Base-by-base conservation (phyloP, 2,113 vertebrate species). In the Dolichotis patagonum region DNA sequence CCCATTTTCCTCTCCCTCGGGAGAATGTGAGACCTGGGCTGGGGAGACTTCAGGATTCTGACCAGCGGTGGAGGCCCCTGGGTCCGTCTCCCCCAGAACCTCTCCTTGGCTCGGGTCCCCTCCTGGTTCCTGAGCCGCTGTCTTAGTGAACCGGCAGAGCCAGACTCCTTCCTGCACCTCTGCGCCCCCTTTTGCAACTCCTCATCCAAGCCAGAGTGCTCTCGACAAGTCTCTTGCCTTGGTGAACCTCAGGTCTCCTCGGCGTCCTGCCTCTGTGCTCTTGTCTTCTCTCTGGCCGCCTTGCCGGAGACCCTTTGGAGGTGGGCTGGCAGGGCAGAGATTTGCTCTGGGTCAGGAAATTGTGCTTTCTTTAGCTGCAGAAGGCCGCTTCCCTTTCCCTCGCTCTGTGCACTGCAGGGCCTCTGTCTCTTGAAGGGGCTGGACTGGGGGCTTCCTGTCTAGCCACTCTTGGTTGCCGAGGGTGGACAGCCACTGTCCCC, bases 201-300 rank as follows among this genome's bases (percentile, higher is more conserved):
- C 77, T 22, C 84, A 11, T 87, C 35, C n/a, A 38, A 69, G 73
- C 62, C 84, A 38, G 10, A 32, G 62, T n/a, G n/a, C n/a, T n/a
- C n/a, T n/a, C n/a, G n/a, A n/a, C n/a, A n/a, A n/a, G n/a, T n/a
- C 63, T 94, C 60, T 65, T 81, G 22, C 73, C 86, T 84, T 75
- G 52, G 56, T 90, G 67, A 93, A 35, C 30, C 67, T 75, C 60
- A 78, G 20, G 20, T 43, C 5, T 62, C 78, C 77, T 58, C 16
- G 52, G 13, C 77, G 13, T 63, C 49, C 3, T 60, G 54, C 28
- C 28, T 49, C 10, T 65, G 13, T 65, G 78, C 9, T 65, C 83
- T 2, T n/a, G 17, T 80, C 24, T 92, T 78, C 24, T 83, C 30
- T 54, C 32, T 32, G 26, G 46, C 30, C 13, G 62, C 13, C 8